A percentile compares a stretch with the other conserved stretches of the same genome.
Evolutionary conservation across 2,888 invertebrate species (phyloP).

Genomic region (Leptinotarsa tumamoca): DNA sequence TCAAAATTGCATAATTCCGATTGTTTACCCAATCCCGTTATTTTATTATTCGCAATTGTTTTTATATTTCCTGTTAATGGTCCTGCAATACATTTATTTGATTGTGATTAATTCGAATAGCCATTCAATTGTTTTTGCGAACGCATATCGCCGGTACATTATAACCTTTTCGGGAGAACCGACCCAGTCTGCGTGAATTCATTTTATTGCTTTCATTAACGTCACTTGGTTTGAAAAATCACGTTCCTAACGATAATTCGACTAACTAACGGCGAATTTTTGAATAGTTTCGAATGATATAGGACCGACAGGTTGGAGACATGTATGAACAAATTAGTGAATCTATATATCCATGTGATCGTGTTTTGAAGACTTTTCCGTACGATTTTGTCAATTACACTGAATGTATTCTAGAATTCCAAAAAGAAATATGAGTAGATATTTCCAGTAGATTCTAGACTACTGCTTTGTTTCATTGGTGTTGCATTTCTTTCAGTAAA

Average conservation of each 20-base stretch:
- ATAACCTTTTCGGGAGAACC: neutral
- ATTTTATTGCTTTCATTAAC: constrained; percentile 1
- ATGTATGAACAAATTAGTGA: neutral
- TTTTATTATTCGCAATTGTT: constrained; percentile 6
- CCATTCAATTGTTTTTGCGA: constrained; percentile 2
- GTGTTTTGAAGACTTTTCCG: too few species aligned
- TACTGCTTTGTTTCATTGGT: too few species aligned
- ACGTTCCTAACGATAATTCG: neutral
- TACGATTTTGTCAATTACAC: too few species aligned
- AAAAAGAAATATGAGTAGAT: too few species aligned
- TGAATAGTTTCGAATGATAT: neutral
- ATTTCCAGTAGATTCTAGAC: too few species aligned
- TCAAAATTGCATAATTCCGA: neutral
- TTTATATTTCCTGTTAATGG: constrained; percentile 13
- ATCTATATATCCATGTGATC: too few species aligned
- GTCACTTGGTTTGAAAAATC: neutral
- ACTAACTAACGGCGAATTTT: neutral
- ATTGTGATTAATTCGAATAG: constrained; percentile 8
- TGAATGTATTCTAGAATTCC: too few species aligned
- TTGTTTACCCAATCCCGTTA: neutral
- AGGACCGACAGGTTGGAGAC: neutral
- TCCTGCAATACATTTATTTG: neutral
- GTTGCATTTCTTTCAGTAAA: too few species aligned
- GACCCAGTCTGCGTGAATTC: neutral
- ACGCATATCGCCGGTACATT: neutral